Base-by-base conservation (phyloP, 2,888 invertebrate species). In the Drosophila nr. fundita region DNA sequence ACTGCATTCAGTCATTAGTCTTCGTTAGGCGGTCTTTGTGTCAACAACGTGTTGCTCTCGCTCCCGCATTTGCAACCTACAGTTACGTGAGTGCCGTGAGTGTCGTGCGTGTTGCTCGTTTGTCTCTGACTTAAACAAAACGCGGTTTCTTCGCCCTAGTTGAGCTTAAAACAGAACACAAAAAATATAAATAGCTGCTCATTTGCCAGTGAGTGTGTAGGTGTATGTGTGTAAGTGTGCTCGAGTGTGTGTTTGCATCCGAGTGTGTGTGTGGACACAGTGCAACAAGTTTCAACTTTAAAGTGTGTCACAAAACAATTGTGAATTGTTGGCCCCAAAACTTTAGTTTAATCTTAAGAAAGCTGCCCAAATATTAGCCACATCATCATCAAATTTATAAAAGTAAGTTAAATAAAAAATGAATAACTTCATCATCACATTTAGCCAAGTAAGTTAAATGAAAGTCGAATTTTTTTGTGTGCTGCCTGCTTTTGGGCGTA, bases 1-100 rank as follows among this genome's bases (percentile, higher is more conserved):
- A 75, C 81, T 79, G 78, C 45, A 45, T 24, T 45, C 45, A 45
- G 45, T 82, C 88, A 84, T 90, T 89, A 90, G 86, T 91, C 91
- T 91, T 91, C 90, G 89, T 91, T 89, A 83, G 87, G 86, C 91
- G 90, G 90, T 90, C 92, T 91, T 90, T 91, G 91, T 91, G 90
- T 91, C 89, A 91, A 91, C 92, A 91, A 91, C 91, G 91, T 92
- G 92, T 92, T 91, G 91, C 91, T 88, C 68, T 42, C 29, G 50
- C 29, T 49, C 10, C 68, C 69, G 67, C 54, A 67, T 29, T 55
- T 49, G 30, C 8, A n/a, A 57, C 32, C n/a, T 24, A n/a, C 27
- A 24, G 27, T 36, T 27, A 1, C 36, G 24, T 29, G 59, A 34
- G 49, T 30, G 50, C 42, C 21, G 58, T 32, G 63, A 48, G 67